Conservation (phyloP, 2,797 vertebrate species). For the Enteromius treurensis region DNA sequence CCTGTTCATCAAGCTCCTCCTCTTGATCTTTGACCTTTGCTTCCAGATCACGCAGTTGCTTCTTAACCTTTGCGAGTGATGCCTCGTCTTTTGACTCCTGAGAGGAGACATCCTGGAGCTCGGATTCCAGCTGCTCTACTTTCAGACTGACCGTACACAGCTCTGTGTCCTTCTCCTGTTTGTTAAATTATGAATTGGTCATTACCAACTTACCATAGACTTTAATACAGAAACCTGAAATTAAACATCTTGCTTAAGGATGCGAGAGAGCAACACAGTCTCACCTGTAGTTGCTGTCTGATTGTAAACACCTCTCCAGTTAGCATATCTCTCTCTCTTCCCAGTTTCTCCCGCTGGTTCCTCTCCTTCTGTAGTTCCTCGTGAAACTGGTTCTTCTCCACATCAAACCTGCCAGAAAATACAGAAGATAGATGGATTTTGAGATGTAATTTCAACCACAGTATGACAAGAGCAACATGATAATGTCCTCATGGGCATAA, state of each 20-base stretch:
- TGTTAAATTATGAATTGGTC: background rate
- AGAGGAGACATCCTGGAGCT: slow-evolving; percentile 86
- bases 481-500: background rate
- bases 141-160: slow-evolving; percentile 82
- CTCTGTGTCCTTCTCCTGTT: slow-evolving; percentile 87
- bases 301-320: slow-evolving; percentile 90
- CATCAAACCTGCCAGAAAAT: slow-evolving; percentile 84
- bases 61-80: slow-evolving; percentile 87
- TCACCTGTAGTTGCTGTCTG: slow-evolving; percentile 91
- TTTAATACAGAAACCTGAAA: background rate
- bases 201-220: background rate
- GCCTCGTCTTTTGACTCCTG: slow-evolving; percentile 89
- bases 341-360: slow-evolving; percentile 87
- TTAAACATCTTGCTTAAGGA: background rate
- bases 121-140: slow-evolving; percentile 85
- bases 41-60: slow-evolving; percentile 93
- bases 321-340: slow-evolving; percentile 89
- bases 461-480: background rate
- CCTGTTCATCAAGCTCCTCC: slow-evolving; percentile 98
- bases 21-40: slow-evolving; percentile 98
- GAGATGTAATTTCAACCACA: background rate
- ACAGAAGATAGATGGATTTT: background rate
- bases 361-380: slow-evolving; percentile 91
- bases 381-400: slow-evolving; percentile 88
- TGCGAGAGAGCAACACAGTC: background rate